Conservation (phyloP, 2,888 invertebrate genomes). For the Acleris holmiana region DNA sequence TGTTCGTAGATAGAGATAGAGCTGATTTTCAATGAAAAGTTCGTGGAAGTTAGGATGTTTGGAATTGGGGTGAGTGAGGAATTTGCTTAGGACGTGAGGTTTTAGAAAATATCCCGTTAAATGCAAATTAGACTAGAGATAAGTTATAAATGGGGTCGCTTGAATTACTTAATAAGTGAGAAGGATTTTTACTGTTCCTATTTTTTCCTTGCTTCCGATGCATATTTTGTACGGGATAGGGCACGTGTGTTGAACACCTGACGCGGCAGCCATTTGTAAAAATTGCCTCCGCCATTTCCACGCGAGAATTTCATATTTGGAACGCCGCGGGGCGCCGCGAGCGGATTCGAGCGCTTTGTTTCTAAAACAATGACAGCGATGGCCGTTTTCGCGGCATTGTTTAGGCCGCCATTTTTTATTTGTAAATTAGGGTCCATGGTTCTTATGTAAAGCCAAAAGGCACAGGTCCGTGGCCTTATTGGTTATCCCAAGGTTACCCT, state of each 20-base stretch:
- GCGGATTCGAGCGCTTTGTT: conserved; percentile 77
- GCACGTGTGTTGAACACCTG: conserved; percentile 56
- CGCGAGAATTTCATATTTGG: conserved; percentile 81
- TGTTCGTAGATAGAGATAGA: conserved; percentile 44
- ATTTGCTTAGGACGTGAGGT: conserved; percentile 72
- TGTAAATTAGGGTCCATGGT: conserved; percentile 67
- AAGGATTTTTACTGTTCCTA: conserved; percentile 15
- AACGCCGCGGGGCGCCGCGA: conserved; percentile 75
- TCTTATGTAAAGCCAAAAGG: conserved; percentile 42
- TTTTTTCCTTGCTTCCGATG: background rate
- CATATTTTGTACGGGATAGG: background rate
- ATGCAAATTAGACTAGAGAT: conserved; percentile 73
- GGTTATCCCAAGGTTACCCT: too few species aligned
- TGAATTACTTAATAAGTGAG: conserved; percentile 58
- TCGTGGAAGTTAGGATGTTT: conserved; percentile 31
- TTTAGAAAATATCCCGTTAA: conserved; percentile 71
- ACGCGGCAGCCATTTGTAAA: conserved; percentile 82
- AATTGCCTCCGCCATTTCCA: conserved; percentile 82
- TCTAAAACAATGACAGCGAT: conserved; percentile 76
- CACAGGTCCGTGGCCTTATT: conserved; percentile 11
- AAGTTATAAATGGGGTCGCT: conserved; percentile 59
- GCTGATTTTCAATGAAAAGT: conserved; percentile 40
- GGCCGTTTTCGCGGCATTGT: conserved; percentile 71
- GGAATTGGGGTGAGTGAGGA: conserved; percentile 40
- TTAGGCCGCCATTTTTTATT: conserved; percentile 77